Conservation (phyloP, 35 echinoderm and acorn worm species). For the Strongylocentrotus purpuratus region DNA sequence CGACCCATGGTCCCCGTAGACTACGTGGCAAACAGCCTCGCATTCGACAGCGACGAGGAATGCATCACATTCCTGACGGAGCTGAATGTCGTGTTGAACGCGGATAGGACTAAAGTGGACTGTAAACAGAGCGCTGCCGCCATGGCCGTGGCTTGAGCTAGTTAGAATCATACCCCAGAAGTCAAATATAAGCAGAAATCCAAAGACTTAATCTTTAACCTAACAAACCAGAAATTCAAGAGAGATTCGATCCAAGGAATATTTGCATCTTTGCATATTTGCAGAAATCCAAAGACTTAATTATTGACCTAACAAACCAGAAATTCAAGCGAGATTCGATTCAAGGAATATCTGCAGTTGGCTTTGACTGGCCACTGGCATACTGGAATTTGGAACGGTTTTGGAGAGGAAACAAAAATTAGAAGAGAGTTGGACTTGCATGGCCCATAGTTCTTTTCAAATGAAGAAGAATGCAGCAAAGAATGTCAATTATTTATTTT, state of each 20-base stretch:
- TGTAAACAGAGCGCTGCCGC: slow-evolving; percentile 82
- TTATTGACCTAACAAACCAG: neutral
- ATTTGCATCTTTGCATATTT: too few relatives aligned
- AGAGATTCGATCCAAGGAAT: neutral
- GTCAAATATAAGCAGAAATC: neutral
- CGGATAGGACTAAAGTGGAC: slow-evolving; percentile 78
- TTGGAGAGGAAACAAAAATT: neutral
- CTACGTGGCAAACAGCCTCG: slow-evolving; percentile 80
- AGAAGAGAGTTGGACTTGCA: neutral
- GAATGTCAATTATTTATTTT: too few relatives aligned
- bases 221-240: neutral
- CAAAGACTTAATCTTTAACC: neutral
- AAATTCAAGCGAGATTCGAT: neutral
- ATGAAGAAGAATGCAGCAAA: too few relatives aligned
- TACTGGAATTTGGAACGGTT: neutral
- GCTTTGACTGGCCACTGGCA: neutral
- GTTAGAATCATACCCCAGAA: neutral
- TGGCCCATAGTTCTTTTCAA: neutral
- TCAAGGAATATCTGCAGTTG: neutral
- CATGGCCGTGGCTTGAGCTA: neutral
- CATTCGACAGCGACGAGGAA: slow-evolving; percentile 81
- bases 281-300: neutral
- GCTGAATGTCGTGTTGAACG: slow-evolving; percentile 61
- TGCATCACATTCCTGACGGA: slow-evolving; percentile 86
- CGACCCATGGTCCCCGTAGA: slow-evolving; percentile 79